Evolutionary conservation across 1,140 invertebrate species (phyloP).

Genomic region (Bombus pyrosoma): DNA sequence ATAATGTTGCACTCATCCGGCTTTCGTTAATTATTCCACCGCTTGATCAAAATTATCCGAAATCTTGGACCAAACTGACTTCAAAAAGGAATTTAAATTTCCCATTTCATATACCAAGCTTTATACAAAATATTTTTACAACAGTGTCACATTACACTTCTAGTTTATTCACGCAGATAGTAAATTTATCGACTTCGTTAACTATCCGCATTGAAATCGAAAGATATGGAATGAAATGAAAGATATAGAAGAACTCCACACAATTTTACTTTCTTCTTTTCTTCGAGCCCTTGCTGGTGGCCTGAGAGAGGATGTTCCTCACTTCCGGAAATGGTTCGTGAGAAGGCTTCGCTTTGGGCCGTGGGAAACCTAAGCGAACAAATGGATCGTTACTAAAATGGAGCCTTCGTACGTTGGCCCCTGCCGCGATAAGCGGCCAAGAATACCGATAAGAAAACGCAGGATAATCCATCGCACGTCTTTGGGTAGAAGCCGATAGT

Average conservation of each 20-base stretch:
- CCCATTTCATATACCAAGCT: background rate
- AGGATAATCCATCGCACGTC: conserved; percentile 27
- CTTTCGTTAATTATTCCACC: too few relatives aligned
- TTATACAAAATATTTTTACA: background rate
- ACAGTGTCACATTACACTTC: background rate
- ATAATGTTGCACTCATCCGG: too few relatives aligned
- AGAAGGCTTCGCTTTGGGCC: background rate
- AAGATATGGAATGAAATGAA: background rate
- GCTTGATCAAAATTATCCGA: too few relatives aligned
- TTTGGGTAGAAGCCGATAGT: conserved; percentile 1
- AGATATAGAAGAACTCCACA: background rate
- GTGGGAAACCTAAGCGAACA: conserved; percentile 26
- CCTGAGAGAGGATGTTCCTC: background rate
- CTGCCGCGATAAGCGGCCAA: background rate
- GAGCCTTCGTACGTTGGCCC: background rate
- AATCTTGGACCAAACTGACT: too few relatives aligned
- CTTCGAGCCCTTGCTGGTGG: background rate
- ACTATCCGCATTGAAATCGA: background rate
- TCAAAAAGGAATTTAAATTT: too few relatives aligned
- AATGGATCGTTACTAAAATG: conserved; percentile 29
- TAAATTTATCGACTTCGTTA: background rate
- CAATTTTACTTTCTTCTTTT: background rate
- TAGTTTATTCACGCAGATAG: background rate
- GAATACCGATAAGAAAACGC: conserved; percentile 18
- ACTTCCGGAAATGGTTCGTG: conserved; percentile 23